Evolutionary conservation across 2,797 vertebrate genomes (phyloP).

Genomic region (Luscinia luscinia): DNA sequence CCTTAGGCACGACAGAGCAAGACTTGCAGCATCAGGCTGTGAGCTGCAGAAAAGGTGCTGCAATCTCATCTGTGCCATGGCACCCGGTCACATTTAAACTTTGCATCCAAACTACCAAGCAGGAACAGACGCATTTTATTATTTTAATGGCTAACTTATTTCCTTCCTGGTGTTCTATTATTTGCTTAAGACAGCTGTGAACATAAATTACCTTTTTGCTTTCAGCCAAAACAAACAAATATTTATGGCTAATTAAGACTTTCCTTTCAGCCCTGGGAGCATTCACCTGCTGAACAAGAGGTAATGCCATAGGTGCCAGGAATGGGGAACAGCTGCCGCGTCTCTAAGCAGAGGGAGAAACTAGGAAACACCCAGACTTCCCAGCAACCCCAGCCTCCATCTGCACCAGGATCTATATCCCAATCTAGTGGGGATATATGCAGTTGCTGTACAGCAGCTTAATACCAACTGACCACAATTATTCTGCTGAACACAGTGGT

Average conservation of each 20-base stretch:
- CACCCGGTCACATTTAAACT: not conserved
- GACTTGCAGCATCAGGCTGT: not conserved
- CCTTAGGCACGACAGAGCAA: not conserved
- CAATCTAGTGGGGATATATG: not conserved
- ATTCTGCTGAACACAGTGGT: not conserved
- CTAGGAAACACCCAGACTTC: not conserved
- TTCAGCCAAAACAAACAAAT: constrained; percentile 15
- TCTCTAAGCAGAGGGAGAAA: not conserved
- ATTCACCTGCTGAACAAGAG: not conserved
- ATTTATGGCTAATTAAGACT: not conserved
- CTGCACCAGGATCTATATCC: not conserved
- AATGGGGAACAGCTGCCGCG: accelerated
- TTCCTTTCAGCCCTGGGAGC: not conserved
- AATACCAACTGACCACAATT: not conserved
- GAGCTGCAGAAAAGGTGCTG: not conserved
- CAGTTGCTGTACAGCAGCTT: not conserved
- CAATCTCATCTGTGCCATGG: accelerated
- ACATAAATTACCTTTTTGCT: not conserved
- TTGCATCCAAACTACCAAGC: not conserved
- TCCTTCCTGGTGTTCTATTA: not conserved
- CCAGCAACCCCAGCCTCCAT: not conserved
- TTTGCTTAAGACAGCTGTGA: not conserved
- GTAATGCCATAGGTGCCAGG: accelerated
- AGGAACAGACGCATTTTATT: not conserved
- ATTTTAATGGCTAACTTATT: not conserved